Percentiles rank a stretch among this genome's conserved stretches.
Evolutionary conservation across 2,888 invertebrate genomes (phyloP).

Genomic region (Microctonus aethiopoides): DNA sequence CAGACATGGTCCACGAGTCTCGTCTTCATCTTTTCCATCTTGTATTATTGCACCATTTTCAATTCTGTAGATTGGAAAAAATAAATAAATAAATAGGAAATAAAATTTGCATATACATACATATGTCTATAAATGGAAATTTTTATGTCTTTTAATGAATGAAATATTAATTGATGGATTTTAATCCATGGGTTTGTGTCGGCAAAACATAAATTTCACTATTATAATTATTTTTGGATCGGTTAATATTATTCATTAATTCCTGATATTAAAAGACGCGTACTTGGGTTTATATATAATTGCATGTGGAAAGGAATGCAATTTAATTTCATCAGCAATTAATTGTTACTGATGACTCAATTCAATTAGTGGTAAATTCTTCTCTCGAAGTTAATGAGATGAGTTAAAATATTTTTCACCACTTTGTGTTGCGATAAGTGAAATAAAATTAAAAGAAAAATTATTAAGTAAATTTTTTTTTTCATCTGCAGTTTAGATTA

Average conservation of each 20-base stretch:
- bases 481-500: no score
- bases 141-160: background rate
- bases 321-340: background rate
- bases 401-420: background rate
- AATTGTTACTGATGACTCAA: background rate
- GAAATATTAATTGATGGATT: background rate
- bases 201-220: no score
- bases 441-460: no score
- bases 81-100: no score
- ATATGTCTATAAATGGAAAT: background rate
- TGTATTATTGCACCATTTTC: background rate
- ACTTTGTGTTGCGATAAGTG: background rate
- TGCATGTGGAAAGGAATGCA: background rate
- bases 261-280: no score
- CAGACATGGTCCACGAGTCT: constrained; percentile 32
- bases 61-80: background rate
- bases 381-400: background rate
- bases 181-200: background rate
- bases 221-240: no score
- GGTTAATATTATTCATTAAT: no score
- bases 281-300: background rate
- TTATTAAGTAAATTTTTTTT: no score
- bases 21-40: constrained; percentile 17
- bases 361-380: background rate
- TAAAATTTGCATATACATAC: background rate